Evolutionary conservation across 2,797 vertebrate genomes (phyloP).

Genomic region (Molossus alvarezi): DNA sequence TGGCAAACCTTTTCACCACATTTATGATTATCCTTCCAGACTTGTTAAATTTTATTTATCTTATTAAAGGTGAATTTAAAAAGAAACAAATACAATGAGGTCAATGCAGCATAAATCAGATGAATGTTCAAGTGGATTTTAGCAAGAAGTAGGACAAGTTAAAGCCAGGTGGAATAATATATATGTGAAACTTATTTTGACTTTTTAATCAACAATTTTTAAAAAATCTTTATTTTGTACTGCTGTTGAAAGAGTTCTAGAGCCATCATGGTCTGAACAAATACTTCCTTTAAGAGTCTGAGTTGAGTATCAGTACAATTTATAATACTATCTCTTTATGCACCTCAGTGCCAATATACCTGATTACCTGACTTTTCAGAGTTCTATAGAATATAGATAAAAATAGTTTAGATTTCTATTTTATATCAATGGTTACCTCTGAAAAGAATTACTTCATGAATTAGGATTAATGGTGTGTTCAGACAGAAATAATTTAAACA

Average conservation of each 20-base stretch:
- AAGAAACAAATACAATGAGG: constrained; percentile 9
- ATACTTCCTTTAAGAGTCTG: neutral
- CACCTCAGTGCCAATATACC: neutral
- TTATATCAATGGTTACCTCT: neutral
- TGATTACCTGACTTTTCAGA: neutral
- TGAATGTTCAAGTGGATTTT: constrained; percentile 23
- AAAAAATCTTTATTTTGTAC: neutral
- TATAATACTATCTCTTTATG: neutral
- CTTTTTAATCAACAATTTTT: constrained; percentile 25
- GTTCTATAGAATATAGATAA: neutral
- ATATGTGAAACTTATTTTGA: constrained; percentile 32
- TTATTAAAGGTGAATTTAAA: constrained; percentile 61
- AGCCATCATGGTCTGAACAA: neutral
- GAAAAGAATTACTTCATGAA: constrained; percentile 26
- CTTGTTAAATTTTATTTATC: constrained; percentile 54
- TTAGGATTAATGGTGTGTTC: constrained; percentile 22
- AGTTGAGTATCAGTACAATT: neutral
- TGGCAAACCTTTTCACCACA: neutral
- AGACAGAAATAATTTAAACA: constrained; percentile 47
- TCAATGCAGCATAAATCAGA: constrained; percentile 14
- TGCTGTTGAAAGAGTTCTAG: neutral
- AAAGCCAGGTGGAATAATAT: neutral
- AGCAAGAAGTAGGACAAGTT: constrained; percentile 1
- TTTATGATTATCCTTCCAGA: neutral
- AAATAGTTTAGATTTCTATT: constrained; percentile 41